These are phyloP conservation scores for Listronotus bonariensis DNA, from an alignment of 1,140 invertebrate genomes.

Conservation along the genomic window DNA sequence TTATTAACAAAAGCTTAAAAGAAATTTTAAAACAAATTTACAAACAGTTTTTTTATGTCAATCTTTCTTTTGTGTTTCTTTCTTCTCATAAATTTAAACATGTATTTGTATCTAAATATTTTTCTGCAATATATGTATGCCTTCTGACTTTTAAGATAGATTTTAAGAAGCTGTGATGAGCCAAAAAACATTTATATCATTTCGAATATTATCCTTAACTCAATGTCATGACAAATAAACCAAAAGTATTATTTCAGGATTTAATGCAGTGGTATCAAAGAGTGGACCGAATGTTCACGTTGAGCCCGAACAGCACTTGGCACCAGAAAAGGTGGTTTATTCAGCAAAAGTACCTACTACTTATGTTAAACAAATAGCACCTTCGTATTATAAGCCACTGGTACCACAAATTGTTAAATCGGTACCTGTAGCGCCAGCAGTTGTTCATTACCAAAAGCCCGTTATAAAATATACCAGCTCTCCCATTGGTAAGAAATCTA, in stretches of 20 bases:
- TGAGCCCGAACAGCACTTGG: conserved; percentile 27
- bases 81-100: too few species aligned
- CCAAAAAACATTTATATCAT: background rate
- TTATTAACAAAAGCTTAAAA: too few species aligned
- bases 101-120: too few species aligned
- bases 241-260: conserved; percentile 15
- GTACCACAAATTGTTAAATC: conserved; percentile 12
- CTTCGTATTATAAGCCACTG: background rate
- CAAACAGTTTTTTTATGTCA: too few species aligned
- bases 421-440: conserved; percentile 9
- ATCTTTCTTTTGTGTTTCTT: too few species aligned
- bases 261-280: conserved; percentile 35
- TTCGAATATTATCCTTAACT: background rate
- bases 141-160: too few species aligned
- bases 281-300: conserved; percentile 29
- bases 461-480: conserved; percentile 26
- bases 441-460: conserved; percentile 25
- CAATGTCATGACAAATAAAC: background rate
- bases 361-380: conserved; percentile 18
- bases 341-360: background rate
- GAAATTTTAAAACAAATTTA: too few species aligned
- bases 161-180: too few species aligned
- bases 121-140: too few species aligned
- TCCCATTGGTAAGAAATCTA: conserved; percentile 8
- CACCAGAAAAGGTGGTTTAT: conserved; percentile 4